A percentile compares a stretch with the other conserved stretches of the same genome.
Evolutionary conservation across 2,888 invertebrate species (phyloP).

Genomic region (Caenorhabditis uteleia): DNA sequence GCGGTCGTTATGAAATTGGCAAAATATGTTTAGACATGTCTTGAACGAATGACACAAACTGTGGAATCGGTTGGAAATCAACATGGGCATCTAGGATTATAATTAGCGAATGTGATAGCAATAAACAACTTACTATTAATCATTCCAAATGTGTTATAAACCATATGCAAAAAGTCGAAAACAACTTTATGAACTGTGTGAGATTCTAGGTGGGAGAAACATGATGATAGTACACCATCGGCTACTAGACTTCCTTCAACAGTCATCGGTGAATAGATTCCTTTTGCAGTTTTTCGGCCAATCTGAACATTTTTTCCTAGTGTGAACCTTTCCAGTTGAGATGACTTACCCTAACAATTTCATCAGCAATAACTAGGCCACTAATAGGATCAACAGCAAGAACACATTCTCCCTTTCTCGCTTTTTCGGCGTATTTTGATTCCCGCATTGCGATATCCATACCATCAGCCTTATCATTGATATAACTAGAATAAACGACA

Average conservation of each 20-base stretch:
- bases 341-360: conserved; percentile 52
- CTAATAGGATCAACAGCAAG: conserved; percentile 41
- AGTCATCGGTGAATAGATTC: conserved; percentile 69
- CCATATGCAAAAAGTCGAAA: conserved; percentile 58
- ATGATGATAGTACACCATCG: conserved; percentile 64
- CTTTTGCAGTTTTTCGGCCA: conserved; percentile 54
- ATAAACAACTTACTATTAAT: conserved; percentile 25
- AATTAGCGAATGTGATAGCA: neutral
- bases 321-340: neutral
- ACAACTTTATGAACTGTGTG: conserved; percentile 66
- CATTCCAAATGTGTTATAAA: conserved; percentile 59
- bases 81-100: conserved; percentile 29
- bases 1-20: conserved; percentile 62
- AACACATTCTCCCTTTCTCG: conserved; percentile 61
- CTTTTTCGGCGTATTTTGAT: conserved; percentile 43
- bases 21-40: conserved; percentile 59
- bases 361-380: conserved; percentile 50
- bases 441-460: conserved; percentile 36
- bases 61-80: conserved; percentile 50
- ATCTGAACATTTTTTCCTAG: conserved; percentile 38
- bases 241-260: conserved; percentile 65
- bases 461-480: conserved; percentile 23
- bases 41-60: conserved; percentile 59
- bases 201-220: conserved; percentile 67
- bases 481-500: neutral